Evolutionary conservation across 2,113 vertebrate genomes (phyloP).

Genomic region (Bubo blakistoni): DNA sequence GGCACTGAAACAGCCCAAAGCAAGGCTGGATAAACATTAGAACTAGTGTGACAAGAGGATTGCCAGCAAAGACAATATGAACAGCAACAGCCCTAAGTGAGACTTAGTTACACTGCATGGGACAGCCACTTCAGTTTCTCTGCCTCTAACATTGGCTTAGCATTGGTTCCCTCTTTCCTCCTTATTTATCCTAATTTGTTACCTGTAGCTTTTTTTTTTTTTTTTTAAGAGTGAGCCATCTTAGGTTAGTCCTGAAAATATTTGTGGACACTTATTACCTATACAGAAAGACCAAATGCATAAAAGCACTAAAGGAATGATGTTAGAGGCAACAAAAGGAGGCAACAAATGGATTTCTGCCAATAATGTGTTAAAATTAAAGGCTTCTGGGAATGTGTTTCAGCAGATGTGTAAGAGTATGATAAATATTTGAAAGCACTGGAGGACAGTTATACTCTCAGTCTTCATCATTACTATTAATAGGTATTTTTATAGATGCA

Average conservation of each 20-base stretch:
- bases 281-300: not conserved
- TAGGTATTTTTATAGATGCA: not conserved
- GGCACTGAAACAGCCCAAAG: not conserved
- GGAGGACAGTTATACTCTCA: not conserved
- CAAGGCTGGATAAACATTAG: not conserved
- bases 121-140: not conserved
- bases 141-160: not conserved
- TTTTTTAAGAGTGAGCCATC: not conserved
- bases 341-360: not conserved
- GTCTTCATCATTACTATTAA: not conserved
- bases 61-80: not conserved
- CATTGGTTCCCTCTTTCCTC: not conserved
- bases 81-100: not conserved
- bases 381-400: not conserved
- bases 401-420: not conserved
- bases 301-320: not conserved
- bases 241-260: not conserved
- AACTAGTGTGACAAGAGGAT: not conserved
- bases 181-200: not conserved
- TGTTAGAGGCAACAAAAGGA: not conserved
- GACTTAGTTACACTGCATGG: not conserved
- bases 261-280: not conserved
- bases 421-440: slow-evolving; percentile 3
- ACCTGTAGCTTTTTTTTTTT: not conserved
- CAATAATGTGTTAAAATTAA: not conserved